Evolutionary conservation across 2,797 vertebrate species (phyloP), one percentile per base, ranked within the genome.

Genomic region (Hippopotamyrus pictus): DNA sequence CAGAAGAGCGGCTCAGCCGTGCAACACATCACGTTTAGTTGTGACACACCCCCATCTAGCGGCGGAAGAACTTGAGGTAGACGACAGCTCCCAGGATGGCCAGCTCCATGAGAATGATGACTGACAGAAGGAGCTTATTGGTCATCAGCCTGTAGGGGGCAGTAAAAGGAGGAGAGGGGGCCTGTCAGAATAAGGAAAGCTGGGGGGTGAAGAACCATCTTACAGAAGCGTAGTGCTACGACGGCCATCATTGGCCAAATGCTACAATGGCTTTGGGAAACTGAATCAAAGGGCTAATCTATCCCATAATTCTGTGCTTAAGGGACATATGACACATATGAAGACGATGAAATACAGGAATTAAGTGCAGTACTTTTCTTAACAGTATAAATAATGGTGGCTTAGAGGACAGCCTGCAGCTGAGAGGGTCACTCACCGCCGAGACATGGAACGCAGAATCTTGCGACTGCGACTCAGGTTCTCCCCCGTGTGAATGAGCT

Each of bases 41-140:
- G 22, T 22, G 37, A 59, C 5, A 19, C 7, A 22, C 48, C 7
- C 59, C n/a, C 25, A 2, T 90, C 91, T 88, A 92, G 86, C 93
- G 92, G n/a, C 93, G 93, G 90, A 99, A 99, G 95, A 99, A 99
- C 93, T 97, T 99, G 89, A 98, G 95, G 94, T 99, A 99, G 87
- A 99, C 92, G 88, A 99, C 95, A 1, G 97, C 97, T n/a, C 95
- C 98, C 79, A 99, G 95, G 92, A 99, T 97, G 90, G 93, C 96
- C 76, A 99, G 5, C 93, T 99, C 98, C 95, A 99, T 95, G 88
- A 99, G 48, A 93, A 99, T 99, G 93, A 99, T 96, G 57, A 99
- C 91, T 0, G 93, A 96, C 88, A 99, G 95, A 50, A 99, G 94
- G 93, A 99, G 92, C 94, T 99, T 99, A 93, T 99, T 99, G 0